A percentile compares a stretch with the other conserved stretches of the same genome.
These are phyloP conservation scores for Eupithecia dodoneata DNA, from an alignment of 2,888 invertebrate species.

Conservation along the genomic window DNA sequence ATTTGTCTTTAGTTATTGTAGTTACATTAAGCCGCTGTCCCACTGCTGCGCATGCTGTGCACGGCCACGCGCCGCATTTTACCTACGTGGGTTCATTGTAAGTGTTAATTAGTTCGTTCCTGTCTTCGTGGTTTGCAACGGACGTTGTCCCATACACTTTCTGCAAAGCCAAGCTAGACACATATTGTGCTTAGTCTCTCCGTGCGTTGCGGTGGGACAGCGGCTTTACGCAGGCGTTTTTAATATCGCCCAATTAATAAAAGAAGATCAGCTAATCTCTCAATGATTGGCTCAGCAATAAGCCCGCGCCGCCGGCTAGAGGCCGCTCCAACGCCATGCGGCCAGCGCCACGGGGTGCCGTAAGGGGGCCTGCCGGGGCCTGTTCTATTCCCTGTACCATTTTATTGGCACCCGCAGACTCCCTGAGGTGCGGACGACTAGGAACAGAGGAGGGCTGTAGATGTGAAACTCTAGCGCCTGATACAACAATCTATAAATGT, in stretches of 20 bases:
- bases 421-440: slow-evolving; percentile 43
- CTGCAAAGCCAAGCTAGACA: too few species aligned
- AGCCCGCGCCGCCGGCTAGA: slow-evolving; percentile 27
- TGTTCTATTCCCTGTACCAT: slow-evolving; percentile 45
- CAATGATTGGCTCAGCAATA: slow-evolving; percentile 36
- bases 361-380: slow-evolving; percentile 24
- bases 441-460: slow-evolving; percentile 12
- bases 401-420: slow-evolving; percentile 47
- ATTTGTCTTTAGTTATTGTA: not conserved
- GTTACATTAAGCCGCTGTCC: too few species aligned
- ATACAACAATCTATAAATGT: not conserved
- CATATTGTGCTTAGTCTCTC: too few species aligned
- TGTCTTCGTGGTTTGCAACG: too few species aligned
- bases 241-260: slow-evolving; percentile 19
- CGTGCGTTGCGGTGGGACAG: not conserved
- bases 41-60: too few species aligned
- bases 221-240: not conserved
- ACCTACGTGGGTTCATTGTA: too few species aligned
- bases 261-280: slow-evolving; percentile 29
- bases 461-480: slow-evolving; percentile 16
- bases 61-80: too few species aligned
- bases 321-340: slow-evolving; percentile 38
- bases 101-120: too few species aligned
- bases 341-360: slow-evolving; percentile 35
- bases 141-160: too few species aligned